phyloP scores from a whole-genome alignment of 2,113 vertebrate genomes.

The Sphyrna mokarran region DNA sequence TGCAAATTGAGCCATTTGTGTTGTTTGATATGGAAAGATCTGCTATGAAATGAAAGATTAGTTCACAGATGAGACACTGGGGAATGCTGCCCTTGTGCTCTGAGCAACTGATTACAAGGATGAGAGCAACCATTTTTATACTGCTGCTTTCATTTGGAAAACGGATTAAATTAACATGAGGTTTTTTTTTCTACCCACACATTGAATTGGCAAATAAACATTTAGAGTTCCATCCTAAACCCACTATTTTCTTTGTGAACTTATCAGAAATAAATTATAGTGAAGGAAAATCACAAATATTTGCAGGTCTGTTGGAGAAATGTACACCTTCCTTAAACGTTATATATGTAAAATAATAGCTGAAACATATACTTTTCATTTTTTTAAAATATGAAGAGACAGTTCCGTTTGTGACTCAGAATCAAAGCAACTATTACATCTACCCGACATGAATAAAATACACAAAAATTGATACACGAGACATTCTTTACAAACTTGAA shows the following conservation, averaged over 20 bases:
- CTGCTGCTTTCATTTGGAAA: constrained; percentile 59
- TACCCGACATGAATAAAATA: not conserved
- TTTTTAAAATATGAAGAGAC: not conserved
- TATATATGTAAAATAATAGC: constrained; percentile 2
- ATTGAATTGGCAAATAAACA: constrained; percentile 37
- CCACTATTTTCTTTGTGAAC: constrained; percentile 19
- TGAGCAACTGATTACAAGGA: constrained; percentile 85
- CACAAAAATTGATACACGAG: not conserved
- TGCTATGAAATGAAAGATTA: constrained; percentile 99
- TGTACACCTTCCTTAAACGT: not conserved
- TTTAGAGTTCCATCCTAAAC: constrained; percentile 39
- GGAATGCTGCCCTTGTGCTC: constrained; percentile 80
- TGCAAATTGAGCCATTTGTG: constrained; percentile 99
- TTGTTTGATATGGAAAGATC: constrained; percentile 98
- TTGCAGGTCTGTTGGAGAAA: not conserved
- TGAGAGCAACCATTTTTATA: constrained; percentile 75
- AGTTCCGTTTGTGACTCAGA: not conserved
- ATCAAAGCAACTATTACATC: constrained; percentile 1
- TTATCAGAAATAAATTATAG: constrained; percentile 22
- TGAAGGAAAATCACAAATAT: constrained; percentile 11
- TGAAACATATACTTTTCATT: constrained; percentile 1
- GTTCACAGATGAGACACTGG: constrained; percentile 84
- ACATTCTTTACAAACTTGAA: not conserved
- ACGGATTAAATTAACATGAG: constrained; percentile 74
- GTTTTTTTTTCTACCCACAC: constrained; percentile 46